Conservation (phyloP, 2,888 invertebrate genomes). For the Perizoma flavofasciatum region DNA sequence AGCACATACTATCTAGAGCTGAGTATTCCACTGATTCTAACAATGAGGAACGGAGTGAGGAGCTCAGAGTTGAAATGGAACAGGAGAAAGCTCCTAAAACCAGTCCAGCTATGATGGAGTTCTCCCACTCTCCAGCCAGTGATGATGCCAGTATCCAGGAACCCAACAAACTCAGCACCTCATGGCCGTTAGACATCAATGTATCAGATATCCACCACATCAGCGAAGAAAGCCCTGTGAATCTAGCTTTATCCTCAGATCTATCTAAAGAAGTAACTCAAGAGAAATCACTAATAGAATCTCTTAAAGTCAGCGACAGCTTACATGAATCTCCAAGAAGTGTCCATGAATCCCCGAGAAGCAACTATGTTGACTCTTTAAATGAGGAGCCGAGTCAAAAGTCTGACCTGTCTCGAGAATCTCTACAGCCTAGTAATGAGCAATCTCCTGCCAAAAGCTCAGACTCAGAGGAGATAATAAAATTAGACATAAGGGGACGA, state of each 20-base stretch:
- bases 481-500: constrained; percentile 76
- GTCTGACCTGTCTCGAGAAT: constrained; percentile 38
- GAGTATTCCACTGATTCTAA: constrained; percentile 68
- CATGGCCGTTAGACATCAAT: constrained; percentile 66
- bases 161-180: constrained; percentile 59
- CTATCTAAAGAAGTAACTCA: constrained; percentile 58
- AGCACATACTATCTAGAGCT: constrained; percentile 69
- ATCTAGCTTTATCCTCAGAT: constrained; percentile 65
- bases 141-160: constrained; percentile 58
- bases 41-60: constrained; percentile 47
- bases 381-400: constrained; percentile 60
- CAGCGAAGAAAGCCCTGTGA: constrained; percentile 75
- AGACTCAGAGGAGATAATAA: constrained; percentile 77
- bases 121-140: constrained; percentile 50
- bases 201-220: constrained; percentile 63
- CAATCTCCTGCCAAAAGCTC: constrained; percentile 55
- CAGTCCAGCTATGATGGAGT: constrained; percentile 48
- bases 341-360: constrained; percentile 57
- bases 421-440: constrained; percentile 27
- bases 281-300: constrained; percentile 45
- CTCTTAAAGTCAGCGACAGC: constrained; percentile 38
- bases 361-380: constrained; percentile 69
- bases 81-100: constrained; percentile 50
- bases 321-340: constrained; percentile 32
- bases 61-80: constrained; percentile 51